These are phyloP conservation scores for Sebastes hopkinsi DNA, from an alignment of 2,797 vertebrate species.

Conservation along the genomic window DNA sequence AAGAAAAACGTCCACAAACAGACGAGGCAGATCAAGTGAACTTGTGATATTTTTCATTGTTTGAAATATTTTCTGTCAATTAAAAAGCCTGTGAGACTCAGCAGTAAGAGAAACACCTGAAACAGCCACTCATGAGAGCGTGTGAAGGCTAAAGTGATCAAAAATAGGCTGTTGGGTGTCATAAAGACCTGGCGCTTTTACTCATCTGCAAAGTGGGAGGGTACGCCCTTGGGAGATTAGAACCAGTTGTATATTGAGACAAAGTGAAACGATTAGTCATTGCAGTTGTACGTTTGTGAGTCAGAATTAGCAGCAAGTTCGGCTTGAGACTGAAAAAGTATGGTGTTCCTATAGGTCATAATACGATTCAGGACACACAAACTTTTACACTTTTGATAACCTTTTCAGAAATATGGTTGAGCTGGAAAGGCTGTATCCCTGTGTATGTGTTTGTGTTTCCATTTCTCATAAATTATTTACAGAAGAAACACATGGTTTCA, in stretches of 20 bases:
- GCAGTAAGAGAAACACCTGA: neutral
- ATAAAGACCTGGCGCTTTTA: constrained; percentile 11
- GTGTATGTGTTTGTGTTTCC: neutral
- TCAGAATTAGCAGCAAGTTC: constrained; percentile 15
- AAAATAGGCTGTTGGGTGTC: constrained; percentile 22
- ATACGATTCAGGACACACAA: neutral
- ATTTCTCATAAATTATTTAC: neutral
- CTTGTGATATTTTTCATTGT: constrained; percentile 15
- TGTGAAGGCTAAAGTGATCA: neutral
- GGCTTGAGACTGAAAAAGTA: neutral
- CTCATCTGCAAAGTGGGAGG: constrained; percentile 26
- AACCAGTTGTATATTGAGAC: neutral
- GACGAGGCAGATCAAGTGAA: constrained; percentile 6
- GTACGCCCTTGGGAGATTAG: neutral
- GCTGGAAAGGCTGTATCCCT: neutral
- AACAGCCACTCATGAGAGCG: neutral
- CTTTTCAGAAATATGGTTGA: neutral
- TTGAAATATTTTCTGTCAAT: constrained; percentile 25
- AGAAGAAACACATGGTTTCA: neutral
- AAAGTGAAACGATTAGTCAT: constrained; percentile 29
- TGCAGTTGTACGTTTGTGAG: constrained; percentile 5
- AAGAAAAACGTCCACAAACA: constrained; percentile 11
- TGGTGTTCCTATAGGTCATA: neutral
- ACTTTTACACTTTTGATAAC: neutral
- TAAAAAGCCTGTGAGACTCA: constrained; percentile 12